Percentiles rank a stretch among this genome's conserved stretches.
Evolutionary conservation across 1,140 invertebrate species (phyloP).

Genomic region (Brachionus rubens): DNA sequence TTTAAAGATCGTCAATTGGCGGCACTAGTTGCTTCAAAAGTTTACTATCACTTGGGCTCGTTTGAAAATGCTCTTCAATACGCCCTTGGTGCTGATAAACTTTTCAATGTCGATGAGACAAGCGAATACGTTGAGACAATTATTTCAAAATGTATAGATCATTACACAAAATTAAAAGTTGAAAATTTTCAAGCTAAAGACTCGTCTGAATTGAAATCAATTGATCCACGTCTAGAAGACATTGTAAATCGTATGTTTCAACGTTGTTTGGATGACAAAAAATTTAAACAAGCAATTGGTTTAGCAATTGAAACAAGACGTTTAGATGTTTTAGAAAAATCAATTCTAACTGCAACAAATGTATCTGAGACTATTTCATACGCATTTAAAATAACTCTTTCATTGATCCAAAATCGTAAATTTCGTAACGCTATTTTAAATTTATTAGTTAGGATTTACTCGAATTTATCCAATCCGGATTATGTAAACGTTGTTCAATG

Average conservation of each 20-base stretch:
- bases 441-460: conserved; percentile 83
- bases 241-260: conserved; percentile 97
- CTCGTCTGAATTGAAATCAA: conserved; percentile 52
- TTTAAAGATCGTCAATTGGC: conserved; percentile 84
- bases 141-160: conserved; percentile 63
- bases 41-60: conserved; percentile 93
- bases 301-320: conserved; percentile 88
- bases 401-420: conserved; percentile 80
- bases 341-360: conserved; percentile 64
- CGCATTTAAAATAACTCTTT: conserved; percentile 13
- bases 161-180: conserved; percentile 24
- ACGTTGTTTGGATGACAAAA: conserved; percentile 84
- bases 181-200: conserved; percentile 40
- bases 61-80: conserved; percentile 92
- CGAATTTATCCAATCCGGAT: conserved; percentile 78
- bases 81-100: conserved; percentile 82
- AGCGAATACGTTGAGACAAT: conserved; percentile 95
- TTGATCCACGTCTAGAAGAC: conserved; percentile 82
- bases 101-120: conserved; percentile 87
- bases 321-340: conserved; percentile 89
- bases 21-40: conserved; percentile 93
- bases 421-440: conserved; percentile 84
- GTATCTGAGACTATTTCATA: conserved; percentile 16
- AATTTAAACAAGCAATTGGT: conserved; percentile 82
- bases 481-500: conserved; percentile 67